Evolutionary conservation across 2,888 invertebrate species (phyloP).

Genomic region (Andrena camellia): DNA sequence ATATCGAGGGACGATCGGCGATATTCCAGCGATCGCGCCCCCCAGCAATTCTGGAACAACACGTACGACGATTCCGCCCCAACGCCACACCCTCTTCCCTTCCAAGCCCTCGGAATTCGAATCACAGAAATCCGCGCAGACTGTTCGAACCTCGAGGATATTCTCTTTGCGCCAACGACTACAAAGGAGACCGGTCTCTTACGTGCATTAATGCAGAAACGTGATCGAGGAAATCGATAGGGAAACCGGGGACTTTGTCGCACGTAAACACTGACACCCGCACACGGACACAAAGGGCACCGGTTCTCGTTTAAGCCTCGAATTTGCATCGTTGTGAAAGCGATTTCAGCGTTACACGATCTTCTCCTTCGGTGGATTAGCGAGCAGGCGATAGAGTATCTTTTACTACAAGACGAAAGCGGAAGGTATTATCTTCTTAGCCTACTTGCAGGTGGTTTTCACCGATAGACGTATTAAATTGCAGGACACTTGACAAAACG

Average conservation of each 20-base stretch:
- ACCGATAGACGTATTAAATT: not conserved
- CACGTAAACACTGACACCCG: conserved; percentile 12
- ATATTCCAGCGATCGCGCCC: conserved; percentile 61
- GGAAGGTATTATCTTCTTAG: not conserved
- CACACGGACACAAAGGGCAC: not conserved
- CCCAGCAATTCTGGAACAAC: conserved; percentile 56
- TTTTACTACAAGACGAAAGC: not conserved
- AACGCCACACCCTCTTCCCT: not conserved
- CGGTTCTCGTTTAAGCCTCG: not conserved
- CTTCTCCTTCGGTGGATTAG: not conserved
- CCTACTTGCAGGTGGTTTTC: not conserved
- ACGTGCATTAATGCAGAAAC: conserved; percentile 54
- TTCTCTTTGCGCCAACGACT: conserved; percentile 48
- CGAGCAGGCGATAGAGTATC: not conserved
- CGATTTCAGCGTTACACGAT: not conserved
- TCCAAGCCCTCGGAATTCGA: conserved; percentile 21
- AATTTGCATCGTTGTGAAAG: conserved; percentile 17
- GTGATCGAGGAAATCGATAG: conserved; percentile 51
- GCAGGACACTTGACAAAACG: not conserved
- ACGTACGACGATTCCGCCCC: conserved; percentile 49
- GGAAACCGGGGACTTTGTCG: conserved; percentile 5
- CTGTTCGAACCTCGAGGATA: conserved; percentile 43
- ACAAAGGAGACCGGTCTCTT: conserved; percentile 35
- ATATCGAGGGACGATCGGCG: conserved; percentile 47
- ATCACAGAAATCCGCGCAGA: conserved; percentile 43